Evolutionary conservation across 2,888 invertebrate species (phyloP).

Genomic region (Hartigia nigra): DNA sequence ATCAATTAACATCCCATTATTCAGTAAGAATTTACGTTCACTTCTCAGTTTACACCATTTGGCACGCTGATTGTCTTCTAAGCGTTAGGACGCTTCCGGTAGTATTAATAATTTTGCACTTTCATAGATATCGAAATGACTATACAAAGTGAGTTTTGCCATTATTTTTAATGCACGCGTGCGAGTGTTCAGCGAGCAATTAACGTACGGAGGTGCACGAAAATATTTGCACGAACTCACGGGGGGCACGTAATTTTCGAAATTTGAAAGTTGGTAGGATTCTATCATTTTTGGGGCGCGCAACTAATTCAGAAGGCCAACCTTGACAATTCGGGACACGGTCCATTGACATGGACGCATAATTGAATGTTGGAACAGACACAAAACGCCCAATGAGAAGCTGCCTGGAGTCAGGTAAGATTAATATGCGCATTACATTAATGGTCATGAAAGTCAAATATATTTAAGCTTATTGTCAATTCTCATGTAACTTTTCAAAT

Average conservation of each 20-base stretch:
- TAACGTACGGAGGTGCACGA: neutral
- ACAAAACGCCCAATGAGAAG: neutral
- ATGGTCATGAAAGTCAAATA: constrained; percentile 26
- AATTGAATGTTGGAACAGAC: neutral
- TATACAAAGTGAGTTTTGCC: neutral
- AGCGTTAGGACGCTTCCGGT: neutral
- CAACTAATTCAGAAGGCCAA: neutral
- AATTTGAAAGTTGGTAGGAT: neutral
- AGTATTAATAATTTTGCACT: neutral
- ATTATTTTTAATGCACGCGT: neutral
- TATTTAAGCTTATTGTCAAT: constrained; percentile 9
- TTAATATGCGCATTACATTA: neutral
- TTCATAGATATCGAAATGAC: neutral
- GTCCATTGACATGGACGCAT: neutral
- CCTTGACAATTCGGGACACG: neutral
- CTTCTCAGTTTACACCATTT: neutral
- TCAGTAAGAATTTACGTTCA: neutral
- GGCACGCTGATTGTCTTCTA: neutral
- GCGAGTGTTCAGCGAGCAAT: neutral
- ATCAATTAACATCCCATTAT: neutral
- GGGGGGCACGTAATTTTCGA: neutral
- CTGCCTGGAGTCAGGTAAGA: neutral
- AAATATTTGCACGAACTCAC: neutral
- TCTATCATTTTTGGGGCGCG: neutral
- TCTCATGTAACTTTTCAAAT: constrained; percentile 3